Conservation (phyloP, 1,140 invertebrate species). For the Drosophila azteca region DNA sequence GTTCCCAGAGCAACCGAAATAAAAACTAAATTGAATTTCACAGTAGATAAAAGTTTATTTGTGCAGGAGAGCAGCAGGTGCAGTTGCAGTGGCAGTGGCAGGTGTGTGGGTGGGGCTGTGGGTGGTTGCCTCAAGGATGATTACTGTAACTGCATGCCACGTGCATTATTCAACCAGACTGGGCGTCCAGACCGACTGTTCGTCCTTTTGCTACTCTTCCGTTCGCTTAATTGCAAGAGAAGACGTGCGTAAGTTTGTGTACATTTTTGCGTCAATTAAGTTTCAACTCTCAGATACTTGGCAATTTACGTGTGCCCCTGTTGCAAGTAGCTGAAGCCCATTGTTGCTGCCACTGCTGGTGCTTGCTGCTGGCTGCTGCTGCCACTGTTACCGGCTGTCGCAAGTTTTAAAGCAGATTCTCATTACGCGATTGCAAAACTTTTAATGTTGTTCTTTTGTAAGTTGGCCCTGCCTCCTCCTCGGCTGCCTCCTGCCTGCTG, state of each 20-base stretch:
- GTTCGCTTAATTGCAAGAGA: constrained; percentile 68
- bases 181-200: constrained; percentile 17
- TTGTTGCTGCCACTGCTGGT: constrained; percentile 16
- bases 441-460: constrained; percentile 83
- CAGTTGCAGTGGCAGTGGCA: too few species aligned
- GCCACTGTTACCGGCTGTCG: constrained; percentile 61
- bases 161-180: constrained; percentile 51
- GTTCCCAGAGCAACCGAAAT: constrained; percentile 25
- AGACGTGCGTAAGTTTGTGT: constrained; percentile 72
- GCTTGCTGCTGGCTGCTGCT: constrained; percentile 6
- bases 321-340: constrained; percentile 12
- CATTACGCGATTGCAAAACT: constrained; percentile 82
- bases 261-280: constrained; percentile 81
- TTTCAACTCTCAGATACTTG: constrained; percentile 72
- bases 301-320: constrained; percentile 55
- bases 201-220: too few species aligned
- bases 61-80: constrained; percentile 19
- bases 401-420: constrained; percentile 83
- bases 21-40: constrained; percentile 64
- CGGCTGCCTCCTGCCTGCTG: too few species aligned
- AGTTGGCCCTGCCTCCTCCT: constrained; percentile 57
- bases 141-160: constrained; percentile 27
- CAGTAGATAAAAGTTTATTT: constrained; percentile 70
- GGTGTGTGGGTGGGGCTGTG: neutral
- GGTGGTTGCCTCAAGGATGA: constrained; percentile 1